Evolutionary conservation across 2,113 vertebrate species (phyloP), one percentile per base, ranked within the genome.

Genomic region (Miniopterus natalensis): DNA sequence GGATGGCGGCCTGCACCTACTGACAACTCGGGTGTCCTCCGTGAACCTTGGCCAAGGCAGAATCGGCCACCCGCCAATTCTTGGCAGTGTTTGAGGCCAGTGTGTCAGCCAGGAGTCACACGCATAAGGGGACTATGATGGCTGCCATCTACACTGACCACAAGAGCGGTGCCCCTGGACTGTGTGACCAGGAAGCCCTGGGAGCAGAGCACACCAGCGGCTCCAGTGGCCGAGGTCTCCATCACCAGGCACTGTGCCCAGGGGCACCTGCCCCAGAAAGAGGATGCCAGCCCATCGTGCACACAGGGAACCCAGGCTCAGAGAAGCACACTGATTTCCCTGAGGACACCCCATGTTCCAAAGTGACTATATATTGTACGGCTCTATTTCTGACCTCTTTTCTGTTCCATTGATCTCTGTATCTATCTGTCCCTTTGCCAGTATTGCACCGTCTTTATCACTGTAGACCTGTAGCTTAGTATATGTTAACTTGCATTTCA

Each of bases 241-340:
- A 3, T 0, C 53, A 2, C 36, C 7, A 15, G 42, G 21, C 55
- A 10, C 31, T n/a, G 15, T 29, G 84, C n/a, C 53, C 21, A 31
- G 74, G 74, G 25, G 51, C 6, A 0, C 8, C 14, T 65, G 57
- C 71, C 1, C 47, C 25, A 23, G 74, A 47, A 53, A 45, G 10
- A 36, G 6, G 17, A 25, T 1, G 0, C 29, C 49, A 2, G 17
- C 25, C 57, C 23, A 5, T 36, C 2, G 2, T 9, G 36, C n/a
- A 25, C 59, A 15, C 4, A 5, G 1, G 1, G 53, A 40, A 25
- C 84, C 68, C 25, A n/a, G 87, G 12, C 87, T 42, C 15, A 21
- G 47, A 23, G 74, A 83, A 61, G 25, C 40, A 18, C 40, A 6
- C 57, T 20, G 36, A 63, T 63, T 20, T 9, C 53, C 57, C 79